phyloP scores from a whole-genome alignment of 2,797 vertebrate species.

The Neoniphon sammara region DNA sequence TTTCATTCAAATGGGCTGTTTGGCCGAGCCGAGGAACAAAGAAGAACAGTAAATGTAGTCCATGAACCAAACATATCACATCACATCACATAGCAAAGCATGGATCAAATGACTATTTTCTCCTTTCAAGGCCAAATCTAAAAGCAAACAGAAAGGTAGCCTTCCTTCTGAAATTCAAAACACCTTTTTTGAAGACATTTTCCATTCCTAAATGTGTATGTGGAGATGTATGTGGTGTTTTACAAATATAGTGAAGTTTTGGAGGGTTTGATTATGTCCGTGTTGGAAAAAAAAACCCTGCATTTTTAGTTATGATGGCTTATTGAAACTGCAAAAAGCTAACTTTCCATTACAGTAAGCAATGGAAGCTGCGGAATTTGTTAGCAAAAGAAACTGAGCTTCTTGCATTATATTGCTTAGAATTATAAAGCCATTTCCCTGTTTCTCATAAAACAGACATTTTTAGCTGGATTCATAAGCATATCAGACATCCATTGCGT shows the following conservation, averaged over 20 bases:
- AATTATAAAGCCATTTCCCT: not conserved
- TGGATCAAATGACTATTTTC: not conserved
- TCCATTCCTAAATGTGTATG: not conserved
- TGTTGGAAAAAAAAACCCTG: too few species aligned
- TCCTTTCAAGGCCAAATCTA: conserved; percentile 8
- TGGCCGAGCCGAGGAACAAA: conserved; percentile 25
- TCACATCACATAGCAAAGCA: not conserved
- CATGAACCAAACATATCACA: conserved; percentile 31
- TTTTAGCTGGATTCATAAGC: conserved; percentile 1
- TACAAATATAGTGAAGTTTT: not conserved
- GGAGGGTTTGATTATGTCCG: not conserved
- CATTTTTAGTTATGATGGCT: not conserved
- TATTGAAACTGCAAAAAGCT: not conserved
- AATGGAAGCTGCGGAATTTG: not conserved
- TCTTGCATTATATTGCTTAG: not conserved
- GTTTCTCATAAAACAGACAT: not conserved
- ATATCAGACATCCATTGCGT: not conserved
- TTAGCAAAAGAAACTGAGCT: not conserved
- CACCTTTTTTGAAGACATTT: not conserved
- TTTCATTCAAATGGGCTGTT: conserved; percentile 31
- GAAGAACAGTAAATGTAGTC: not conserved
- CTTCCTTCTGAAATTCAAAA: conserved; percentile 7
- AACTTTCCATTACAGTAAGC: not conserved
- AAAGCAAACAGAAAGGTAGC: conserved; percentile 5
- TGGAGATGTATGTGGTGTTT: not conserved